Conservation (phyloP, 2,888 invertebrate species). For the Tridacna gigas region DNA sequence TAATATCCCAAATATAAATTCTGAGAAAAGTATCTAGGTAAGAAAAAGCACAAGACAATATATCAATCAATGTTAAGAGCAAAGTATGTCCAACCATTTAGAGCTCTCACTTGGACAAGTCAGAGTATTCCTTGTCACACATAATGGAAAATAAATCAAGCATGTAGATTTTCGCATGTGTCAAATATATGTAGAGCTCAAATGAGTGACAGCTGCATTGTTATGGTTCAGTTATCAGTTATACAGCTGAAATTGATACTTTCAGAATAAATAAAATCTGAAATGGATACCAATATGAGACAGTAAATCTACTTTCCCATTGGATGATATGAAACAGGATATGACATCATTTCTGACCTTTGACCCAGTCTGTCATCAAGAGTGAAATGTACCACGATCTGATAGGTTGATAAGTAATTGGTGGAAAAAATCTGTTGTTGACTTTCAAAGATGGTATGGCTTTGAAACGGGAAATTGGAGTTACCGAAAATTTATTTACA, state of each 20-base stretch:
- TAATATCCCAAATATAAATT: too few relatives aligned
- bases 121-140: slow-evolving; percentile 30
- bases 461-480: too few relatives aligned
- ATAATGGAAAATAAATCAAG: slow-evolving; percentile 61
- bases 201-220: slow-evolving; percentile 63
- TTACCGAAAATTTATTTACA: too few relatives aligned
- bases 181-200: slow-evolving; percentile 41
- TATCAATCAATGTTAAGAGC: slow-evolving; percentile 19
- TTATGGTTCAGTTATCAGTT: slow-evolving; percentile 54
- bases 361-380: slow-evolving; percentile 61
- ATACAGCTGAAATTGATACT: slow-evolving; percentile 47
- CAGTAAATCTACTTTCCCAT: slow-evolving; percentile 39
- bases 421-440: background rate
- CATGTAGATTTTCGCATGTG: slow-evolving; percentile 53
- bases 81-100: slow-evolving; percentile 23
- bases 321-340: slow-evolving; percentile 59
- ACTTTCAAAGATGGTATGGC: too few relatives aligned
- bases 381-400: slow-evolving; percentile 58
- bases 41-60: background rate
- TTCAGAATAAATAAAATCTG: slow-evolving; percentile 58
- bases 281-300: slow-evolving; percentile 57
- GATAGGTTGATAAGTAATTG: slow-evolving; percentile 23
- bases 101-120: slow-evolving; percentile 26
- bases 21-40: too few relatives aligned
- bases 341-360: slow-evolving; percentile 64